Percentiles rank a stretch among this genome's conserved stretches.
phyloP scores from a whole-genome alignment of 2,113 vertebrate genomes.

The Pseudorhombus dupliciocellatus region DNA sequence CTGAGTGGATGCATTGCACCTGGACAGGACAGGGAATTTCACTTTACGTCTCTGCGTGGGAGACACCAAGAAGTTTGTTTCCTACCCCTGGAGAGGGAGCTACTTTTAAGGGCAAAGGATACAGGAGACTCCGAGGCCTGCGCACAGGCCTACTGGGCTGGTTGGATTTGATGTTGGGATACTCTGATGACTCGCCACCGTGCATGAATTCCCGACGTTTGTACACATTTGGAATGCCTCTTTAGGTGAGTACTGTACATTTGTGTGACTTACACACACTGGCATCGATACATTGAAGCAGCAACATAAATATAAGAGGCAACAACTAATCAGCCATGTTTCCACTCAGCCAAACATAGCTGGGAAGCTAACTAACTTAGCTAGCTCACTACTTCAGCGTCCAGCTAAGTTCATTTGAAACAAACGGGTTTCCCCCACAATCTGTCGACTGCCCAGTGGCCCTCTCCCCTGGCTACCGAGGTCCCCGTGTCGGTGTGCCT shows the following conservation, averaged over 20 bases:
- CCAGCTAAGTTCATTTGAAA: slow-evolving; percentile 44
- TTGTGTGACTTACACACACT: background rate
- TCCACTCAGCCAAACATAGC: slow-evolving; percentile 44
- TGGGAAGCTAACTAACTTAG: slow-evolving; percentile 54
- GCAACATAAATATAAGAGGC: slow-evolving; percentile 29
- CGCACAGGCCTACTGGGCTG: slow-evolving; percentile 84
- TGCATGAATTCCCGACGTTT: slow-evolving; percentile 60
- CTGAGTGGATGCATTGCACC: slow-evolving; percentile 75
- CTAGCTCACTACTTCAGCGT: slow-evolving; percentile 47
- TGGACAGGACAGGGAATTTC: slow-evolving; percentile 76
- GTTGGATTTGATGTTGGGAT: slow-evolving; percentile 80
- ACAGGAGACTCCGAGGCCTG: slow-evolving; percentile 92
- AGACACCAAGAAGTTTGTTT: slow-evolving; percentile 83
- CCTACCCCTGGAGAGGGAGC: slow-evolving; percentile 76
- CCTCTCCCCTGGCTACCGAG: slow-evolving; percentile 4
- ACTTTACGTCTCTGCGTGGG: slow-evolving; percentile 78
- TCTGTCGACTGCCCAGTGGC: slow-evolving; percentile 23
- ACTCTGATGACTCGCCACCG: slow-evolving; percentile 64
- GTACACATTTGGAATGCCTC: slow-evolving; percentile 77
- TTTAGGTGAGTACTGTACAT: slow-evolving; percentile 78
- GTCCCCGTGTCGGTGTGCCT: slow-evolving; percentile 10
- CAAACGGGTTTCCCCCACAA: slow-evolving; percentile 17
- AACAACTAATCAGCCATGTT: slow-evolving; percentile 49
- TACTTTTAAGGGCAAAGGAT: slow-evolving; percentile 81
- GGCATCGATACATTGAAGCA: background rate